phyloP scores from a whole-genome alignment of 2,888 invertebrate species.

The Eucera pruinosa region DNA sequence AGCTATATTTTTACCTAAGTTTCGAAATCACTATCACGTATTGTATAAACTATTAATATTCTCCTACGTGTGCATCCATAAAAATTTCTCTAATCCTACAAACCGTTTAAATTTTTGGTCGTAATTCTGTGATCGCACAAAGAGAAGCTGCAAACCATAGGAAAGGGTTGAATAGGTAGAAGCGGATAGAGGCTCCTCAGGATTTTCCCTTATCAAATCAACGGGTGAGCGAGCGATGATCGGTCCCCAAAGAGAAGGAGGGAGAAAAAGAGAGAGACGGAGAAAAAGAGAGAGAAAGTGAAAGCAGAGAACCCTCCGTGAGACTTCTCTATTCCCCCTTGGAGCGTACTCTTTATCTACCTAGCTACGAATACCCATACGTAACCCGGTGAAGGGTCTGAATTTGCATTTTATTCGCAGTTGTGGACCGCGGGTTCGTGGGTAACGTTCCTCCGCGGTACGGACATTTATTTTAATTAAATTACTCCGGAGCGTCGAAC shows the following conservation, averaged over 20 bases:
- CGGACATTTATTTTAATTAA: constrained; percentile 85
- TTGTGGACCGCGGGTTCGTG: constrained; percentile 77
- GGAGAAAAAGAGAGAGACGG: constrained; percentile 17
- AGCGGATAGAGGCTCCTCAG: constrained; percentile 53
- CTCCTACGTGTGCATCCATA: no score
- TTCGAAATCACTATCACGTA: no score
- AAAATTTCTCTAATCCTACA: no score
- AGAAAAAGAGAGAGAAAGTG: constrained; percentile 41
- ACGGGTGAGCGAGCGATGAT: constrained; percentile 78
- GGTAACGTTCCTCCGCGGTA: constrained; percentile 72
- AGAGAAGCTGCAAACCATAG: neutral
- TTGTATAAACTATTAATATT: no score
- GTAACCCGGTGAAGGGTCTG: constrained; percentile 80
- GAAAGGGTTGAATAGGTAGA: constrained; percentile 24
- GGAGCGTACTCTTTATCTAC: constrained; percentile 67
- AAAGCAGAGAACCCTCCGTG: constrained; percentile 47
- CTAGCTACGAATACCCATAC: constrained; percentile 65
- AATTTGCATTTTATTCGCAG: constrained; percentile 84
- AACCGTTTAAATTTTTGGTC: neutral
- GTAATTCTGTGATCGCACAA: neutral
- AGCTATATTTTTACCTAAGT: no score
- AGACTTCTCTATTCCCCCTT: constrained; percentile 55
- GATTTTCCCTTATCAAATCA: constrained; percentile 80
- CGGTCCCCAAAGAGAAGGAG: constrained; percentile 59
- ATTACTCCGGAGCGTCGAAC: constrained; percentile 84